A percentile compares a stretch with the other conserved stretches of the same genome.
phyloP scores from a whole-genome alignment of 2,113 vertebrate species.

The Colaptes auratus region DNA sequence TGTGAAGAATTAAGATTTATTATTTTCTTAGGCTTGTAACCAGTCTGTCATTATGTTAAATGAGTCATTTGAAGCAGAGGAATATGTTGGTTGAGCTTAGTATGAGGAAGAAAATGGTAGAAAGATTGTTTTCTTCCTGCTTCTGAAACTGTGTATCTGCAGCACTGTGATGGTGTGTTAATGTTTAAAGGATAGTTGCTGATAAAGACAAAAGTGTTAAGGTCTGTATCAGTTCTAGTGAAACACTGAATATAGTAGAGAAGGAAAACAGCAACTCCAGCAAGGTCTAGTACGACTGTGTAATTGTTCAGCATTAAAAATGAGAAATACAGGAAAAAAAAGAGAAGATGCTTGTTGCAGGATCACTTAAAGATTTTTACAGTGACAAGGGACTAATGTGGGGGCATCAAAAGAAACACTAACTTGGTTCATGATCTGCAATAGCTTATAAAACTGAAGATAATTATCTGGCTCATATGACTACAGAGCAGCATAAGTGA shows the following conservation, averaged over 20 bases:
- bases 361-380: neutral
- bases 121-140: neutral
- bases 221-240: neutral
- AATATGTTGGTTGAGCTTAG: neutral
- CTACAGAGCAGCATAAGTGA: neutral
- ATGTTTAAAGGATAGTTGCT: neutral
- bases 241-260: neutral
- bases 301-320: neutral
- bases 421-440: neutral
- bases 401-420: neutral
- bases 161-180: neutral
- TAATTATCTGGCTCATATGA: conserved; percentile 10
- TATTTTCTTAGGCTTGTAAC: neutral
- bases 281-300: fast-evolving
- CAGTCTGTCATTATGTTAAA: neutral
- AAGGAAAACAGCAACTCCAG: neutral
- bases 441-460: neutral
- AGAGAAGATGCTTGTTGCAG: neutral
- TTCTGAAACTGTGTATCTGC: neutral
- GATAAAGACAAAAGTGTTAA: neutral
- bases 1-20: neutral
- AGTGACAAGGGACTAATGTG: neutral
- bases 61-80: neutral
- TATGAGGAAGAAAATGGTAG: neutral
- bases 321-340: too few species aligned